phyloP scores from a whole-genome alignment of 2,888 invertebrate genomes.

The Biston stratarius region DNA sequence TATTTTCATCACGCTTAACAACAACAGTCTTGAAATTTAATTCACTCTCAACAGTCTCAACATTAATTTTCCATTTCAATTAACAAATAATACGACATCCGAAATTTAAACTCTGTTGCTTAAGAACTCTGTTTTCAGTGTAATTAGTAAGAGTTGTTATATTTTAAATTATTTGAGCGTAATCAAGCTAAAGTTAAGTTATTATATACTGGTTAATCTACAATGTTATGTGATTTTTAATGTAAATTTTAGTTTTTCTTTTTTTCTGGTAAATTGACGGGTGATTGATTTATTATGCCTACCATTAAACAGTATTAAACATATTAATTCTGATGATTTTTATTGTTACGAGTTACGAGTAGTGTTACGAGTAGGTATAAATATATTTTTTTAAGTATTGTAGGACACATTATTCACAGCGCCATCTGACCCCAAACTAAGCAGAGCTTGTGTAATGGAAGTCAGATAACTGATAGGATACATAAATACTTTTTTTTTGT shows the following conservation, averaged over 20 bases:
- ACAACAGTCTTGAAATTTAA: background rate
- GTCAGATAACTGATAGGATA: too few species aligned
- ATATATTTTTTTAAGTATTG: too few species aligned
- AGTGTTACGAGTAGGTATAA: too few species aligned
- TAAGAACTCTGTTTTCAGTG: conserved; percentile 4
- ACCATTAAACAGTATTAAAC: too few species aligned
- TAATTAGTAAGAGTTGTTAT: background rate
- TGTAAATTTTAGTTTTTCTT: background rate
- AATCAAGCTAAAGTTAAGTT: background rate
- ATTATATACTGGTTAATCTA: background rate
- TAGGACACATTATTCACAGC: too few species aligned
- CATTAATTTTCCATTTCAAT: background rate
- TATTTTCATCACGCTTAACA: too few species aligned
- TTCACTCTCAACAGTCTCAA: background rate
- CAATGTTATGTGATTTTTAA: background rate
- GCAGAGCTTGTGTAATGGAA: too few species aligned
- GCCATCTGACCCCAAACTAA: too few species aligned
- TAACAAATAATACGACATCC: background rate
- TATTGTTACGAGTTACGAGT: too few species aligned
- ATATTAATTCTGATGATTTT: too few species aligned
- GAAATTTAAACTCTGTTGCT: background rate
- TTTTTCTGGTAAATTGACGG: background rate
- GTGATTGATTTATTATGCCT: background rate
- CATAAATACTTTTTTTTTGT: too few species aligned
- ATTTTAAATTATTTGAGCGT: background rate